phyloP scores from a whole-genome alignment of 2,797 vertebrate species.

The Acanthurus lineatus region DNA sequence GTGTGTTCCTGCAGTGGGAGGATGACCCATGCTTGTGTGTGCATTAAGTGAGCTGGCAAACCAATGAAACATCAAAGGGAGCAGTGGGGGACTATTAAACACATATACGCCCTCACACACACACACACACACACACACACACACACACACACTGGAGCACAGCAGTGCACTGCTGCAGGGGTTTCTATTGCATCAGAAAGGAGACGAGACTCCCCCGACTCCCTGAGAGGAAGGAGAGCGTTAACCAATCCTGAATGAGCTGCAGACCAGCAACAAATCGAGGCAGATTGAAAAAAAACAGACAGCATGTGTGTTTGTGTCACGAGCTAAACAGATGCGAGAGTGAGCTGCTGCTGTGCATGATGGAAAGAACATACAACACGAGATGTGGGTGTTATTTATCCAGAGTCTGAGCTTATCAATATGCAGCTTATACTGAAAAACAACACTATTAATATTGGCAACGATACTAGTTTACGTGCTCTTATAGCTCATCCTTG shows the following conservation, averaged over 20 bases:
- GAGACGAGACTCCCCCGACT: constrained; percentile 60
- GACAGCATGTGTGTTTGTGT: constrained; percentile 39
- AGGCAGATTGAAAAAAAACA: constrained; percentile 6
- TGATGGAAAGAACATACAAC: neutral
- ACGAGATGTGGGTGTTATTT: too few relatives aligned
- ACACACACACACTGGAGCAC: constrained; percentile 21
- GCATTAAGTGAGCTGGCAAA: constrained; percentile 62
- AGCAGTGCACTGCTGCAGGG: constrained; percentile 68
- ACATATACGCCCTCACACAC: constrained; percentile 38
- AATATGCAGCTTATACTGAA: neutral
- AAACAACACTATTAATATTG: neutral
- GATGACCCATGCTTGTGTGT: constrained; percentile 36
- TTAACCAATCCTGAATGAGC: constrained; percentile 69
- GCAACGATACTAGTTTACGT: too few relatives aligned
- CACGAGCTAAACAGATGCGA: constrained; percentile 34
- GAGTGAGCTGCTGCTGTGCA: constrained; percentile 14
- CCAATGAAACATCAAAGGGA: constrained; percentile 64
- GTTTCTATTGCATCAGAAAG: constrained; percentile 76
- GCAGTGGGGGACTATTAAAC: constrained; percentile 63
- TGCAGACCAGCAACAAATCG: constrained; percentile 49
- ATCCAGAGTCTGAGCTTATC: neutral
- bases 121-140: constrained; percentile 30
- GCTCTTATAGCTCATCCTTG: too few relatives aligned
- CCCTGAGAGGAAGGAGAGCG: constrained; percentile 55
- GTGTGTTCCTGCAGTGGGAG: constrained; percentile 40